phyloP scores from a whole-genome alignment of 2,797 vertebrate species.

The Alectoris magna region DNA sequence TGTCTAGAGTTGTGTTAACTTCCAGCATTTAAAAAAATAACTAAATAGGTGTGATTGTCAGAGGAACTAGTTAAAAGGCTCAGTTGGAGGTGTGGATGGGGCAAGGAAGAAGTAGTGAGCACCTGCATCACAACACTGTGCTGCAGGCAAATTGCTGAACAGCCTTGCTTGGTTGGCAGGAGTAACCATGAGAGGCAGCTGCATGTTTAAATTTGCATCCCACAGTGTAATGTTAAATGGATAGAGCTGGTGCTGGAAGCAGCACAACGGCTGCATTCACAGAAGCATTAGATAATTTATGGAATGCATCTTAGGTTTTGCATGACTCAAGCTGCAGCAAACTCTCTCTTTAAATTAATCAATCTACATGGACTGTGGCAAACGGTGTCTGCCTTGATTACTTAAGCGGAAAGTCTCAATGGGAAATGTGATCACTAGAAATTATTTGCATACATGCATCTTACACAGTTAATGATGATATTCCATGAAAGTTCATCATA shows the following conservation, averaged over 20 bases:
- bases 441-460: background rate
- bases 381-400: conserved; percentile 6
- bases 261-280: conserved; percentile 40
- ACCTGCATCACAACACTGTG: background rate
- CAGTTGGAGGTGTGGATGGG: background rate
- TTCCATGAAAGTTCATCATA: background rate
- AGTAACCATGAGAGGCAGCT: background rate
- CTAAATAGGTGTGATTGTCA: background rate
- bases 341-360: conserved; percentile 11
- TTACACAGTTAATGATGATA: background rate
- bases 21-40: background rate
- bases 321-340: background rate
- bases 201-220: background rate
- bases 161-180: background rate
- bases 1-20: background rate
- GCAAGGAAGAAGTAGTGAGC: rapidly evolving
- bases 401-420: background rate
- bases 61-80: background rate
- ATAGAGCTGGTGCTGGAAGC: conserved; percentile 17
- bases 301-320: background rate
- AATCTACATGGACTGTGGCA: background rate
- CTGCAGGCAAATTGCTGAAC: background rate
- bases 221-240: background rate
- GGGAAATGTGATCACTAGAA: background rate
- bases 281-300: conserved; percentile 1